Evolutionary conservation across 2,113 vertebrate species (phyloP).

Genomic region (Neolamprologus sp.): DNA sequence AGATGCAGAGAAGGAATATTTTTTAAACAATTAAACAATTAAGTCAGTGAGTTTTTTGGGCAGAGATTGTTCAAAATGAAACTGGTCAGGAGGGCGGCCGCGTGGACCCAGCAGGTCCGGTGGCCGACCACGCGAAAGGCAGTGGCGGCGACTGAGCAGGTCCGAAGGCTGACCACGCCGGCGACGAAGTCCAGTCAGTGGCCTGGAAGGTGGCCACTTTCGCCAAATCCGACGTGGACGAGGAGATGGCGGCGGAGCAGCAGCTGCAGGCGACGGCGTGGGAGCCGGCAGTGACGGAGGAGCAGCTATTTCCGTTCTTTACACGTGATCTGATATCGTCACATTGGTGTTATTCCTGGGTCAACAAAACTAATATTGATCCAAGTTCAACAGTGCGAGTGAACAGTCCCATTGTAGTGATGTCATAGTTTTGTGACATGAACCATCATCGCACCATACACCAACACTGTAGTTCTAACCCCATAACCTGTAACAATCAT

Average conservation of each 20-base stretch:
- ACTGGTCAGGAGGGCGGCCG: background rate
- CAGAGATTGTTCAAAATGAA: background rate
- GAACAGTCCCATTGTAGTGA: background rate
- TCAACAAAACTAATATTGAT: background rate
- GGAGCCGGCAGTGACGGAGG: background rate
- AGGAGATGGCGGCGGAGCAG: background rate
- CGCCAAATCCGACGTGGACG: background rate
- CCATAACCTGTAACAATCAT: background rate
- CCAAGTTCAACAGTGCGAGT: background rate
- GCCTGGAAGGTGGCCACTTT: background rate
- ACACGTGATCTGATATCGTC: background rate
- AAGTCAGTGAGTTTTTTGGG: background rate
- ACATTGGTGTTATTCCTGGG: background rate
- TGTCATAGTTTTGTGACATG: background rate
- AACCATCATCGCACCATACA: background rate
- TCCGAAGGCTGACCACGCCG: background rate
- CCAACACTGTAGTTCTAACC: background rate
- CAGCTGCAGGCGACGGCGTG: fast-evolving
- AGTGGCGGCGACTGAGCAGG: background rate
- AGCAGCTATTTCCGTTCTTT: background rate
- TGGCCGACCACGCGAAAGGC: background rate
- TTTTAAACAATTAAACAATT: background rate
- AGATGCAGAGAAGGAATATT: background rate
- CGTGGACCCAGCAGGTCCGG: background rate
- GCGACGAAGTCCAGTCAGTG: background rate